Percentiles rank a stretch among this genome's conserved stretches.
phyloP scores from a whole-genome alignment of 1,140 invertebrate species.

The Temnothorax nylanderi region DNA sequence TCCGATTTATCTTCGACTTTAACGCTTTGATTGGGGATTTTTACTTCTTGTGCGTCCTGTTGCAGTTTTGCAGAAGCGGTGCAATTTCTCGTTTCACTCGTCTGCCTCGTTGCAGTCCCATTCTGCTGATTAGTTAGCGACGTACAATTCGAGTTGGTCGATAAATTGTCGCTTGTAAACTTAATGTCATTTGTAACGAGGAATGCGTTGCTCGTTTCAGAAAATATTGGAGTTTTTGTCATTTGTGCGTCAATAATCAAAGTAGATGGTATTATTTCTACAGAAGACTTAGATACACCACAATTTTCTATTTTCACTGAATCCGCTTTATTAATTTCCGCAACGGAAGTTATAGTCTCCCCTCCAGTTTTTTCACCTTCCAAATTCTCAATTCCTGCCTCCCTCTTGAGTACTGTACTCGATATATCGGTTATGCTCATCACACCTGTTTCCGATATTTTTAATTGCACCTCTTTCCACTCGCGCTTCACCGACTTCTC shows the following conservation, averaged over 20 bases:
- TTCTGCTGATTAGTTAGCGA: slow-evolving; percentile 44
- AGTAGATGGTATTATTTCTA: slow-evolving; percentile 18
- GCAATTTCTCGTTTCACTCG: slow-evolving; percentile 21
- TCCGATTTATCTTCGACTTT: slow-evolving; percentile 60
- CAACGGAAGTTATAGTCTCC: slow-evolving; percentile 40
- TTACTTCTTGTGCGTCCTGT: slow-evolving; percentile 60
- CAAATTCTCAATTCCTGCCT: slow-evolving; percentile 74
- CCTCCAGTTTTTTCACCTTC: slow-evolving; percentile 31
- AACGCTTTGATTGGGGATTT: slow-evolving; percentile 59
- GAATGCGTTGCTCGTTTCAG: not conserved
- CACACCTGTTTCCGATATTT: slow-evolving; percentile 90
- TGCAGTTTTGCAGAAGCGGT: not conserved
- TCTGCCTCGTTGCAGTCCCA: not conserved
- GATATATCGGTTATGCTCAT: slow-evolving; percentile 88
- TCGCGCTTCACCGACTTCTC: slow-evolving; percentile 80
- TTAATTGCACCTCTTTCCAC: slow-evolving; percentile 90
- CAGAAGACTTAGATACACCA: slow-evolving; percentile 12
- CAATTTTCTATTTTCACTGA: slow-evolving; percentile 34
- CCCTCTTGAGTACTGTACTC: slow-evolving; percentile 80
- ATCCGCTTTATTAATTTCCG: slow-evolving; percentile 68
- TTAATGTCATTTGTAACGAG: slow-evolving; percentile 33
- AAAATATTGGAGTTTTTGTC: slow-evolving; percentile 18
- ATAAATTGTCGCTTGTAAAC: slow-evolving; percentile 12
- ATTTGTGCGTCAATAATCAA: slow-evolving; percentile 13
- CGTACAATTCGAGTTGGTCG: slow-evolving; percentile 11